Percentiles rank a stretch among this genome's conserved stretches.
These are phyloP conservation scores for Ophraella communa DNA, from an alignment of 2,888 invertebrate genomes.

Conservation along the genomic window DNA sequence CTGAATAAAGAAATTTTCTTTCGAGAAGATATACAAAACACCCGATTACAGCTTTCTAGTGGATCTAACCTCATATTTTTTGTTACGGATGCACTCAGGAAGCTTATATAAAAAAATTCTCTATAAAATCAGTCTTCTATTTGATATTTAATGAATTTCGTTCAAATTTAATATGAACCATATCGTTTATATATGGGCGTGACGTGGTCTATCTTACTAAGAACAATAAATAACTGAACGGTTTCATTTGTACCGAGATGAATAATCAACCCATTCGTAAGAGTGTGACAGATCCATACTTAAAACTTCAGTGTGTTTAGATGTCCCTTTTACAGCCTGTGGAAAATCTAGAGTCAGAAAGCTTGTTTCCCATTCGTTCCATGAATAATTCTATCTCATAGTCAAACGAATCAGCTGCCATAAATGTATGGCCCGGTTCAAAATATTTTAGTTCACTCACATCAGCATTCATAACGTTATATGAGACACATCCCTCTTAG, in stretches of 20 bases:
- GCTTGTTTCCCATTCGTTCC: too few relatives aligned
- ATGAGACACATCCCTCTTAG: too few relatives aligned
- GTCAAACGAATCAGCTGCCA: too few relatives aligned
- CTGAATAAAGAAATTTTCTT: neutral
- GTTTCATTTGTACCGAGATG: neutral
- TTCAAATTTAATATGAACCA: slow-evolving; percentile 1
- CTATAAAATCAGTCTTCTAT: neutral
- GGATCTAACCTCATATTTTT: slow-evolving; percentile 7
- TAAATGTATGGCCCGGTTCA: too few relatives aligned
- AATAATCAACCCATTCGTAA: slow-evolving; percentile 5
- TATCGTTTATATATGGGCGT: neutral
- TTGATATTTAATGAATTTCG: neutral
- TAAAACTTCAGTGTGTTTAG: neutral
- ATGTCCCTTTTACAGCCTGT: too few relatives aligned
- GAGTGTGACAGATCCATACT: slow-evolving; percentile 1
- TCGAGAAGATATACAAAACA: neutral
- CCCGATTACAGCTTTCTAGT: neutral
- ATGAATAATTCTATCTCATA: too few relatives aligned
- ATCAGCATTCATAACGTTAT: too few relatives aligned
- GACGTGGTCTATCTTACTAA: neutral
- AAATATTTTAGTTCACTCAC: too few relatives aligned
- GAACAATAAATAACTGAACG: too few relatives aligned
- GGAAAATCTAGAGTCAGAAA: too few relatives aligned
- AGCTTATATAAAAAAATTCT: neutral
- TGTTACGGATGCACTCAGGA: neutral